Base-by-base conservation (phyloP, 2,797 vertebrate species). In the Astyanax mexicanus region DNA sequence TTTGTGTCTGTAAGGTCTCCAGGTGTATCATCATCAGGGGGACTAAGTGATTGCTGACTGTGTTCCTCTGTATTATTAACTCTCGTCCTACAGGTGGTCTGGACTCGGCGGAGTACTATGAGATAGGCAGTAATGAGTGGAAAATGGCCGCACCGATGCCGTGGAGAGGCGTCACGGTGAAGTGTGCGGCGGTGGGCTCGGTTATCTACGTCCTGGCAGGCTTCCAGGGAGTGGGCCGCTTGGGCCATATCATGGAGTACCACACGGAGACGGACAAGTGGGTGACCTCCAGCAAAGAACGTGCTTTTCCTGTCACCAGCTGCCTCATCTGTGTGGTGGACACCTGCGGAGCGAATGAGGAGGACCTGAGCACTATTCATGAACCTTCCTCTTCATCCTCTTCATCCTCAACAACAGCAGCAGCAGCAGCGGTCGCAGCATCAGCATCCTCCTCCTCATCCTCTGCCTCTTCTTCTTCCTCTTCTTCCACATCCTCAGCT, bases 301-400 rank as follows among this genome's bases (percentile, higher is more conserved):
- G 96, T 17, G 96, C 98, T 37, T 98, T 98, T 82, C 96, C 97
- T 0, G 95, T 99, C 84, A 98, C 97, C n/a, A 98, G 95, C 89
- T 98, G 97, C 86, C 93, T 99, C 78, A 98, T 99, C 87, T 98
- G 97, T 78, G 96, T 99, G 75, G 96, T 98, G 55, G 98, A 99
- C 90, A 98, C 95, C 1, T 99, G 97, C 54, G 98, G 97, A 38
- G 97, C 97, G 84, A 99, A 98, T 47, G 97, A 98, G 70, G 97
- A 97, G 65, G 93, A 98, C 82, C 87, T 86, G 84, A 91, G 89
- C 70, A 86, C 90, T 23, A 88, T 89, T 45, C 89, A 89, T 80
- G 86, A 90, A 25, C 89, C 91, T 78, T 74, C 85, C 4, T 21
- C 67, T 0, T 3, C 55, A 12, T 11, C 37, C 6, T 74, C 85